Evolutionary conservation across 2,888 invertebrate genomes (phyloP), one percentile per base, ranked within the genome.

Genomic region (Shargacucullia verbasci): DNA sequence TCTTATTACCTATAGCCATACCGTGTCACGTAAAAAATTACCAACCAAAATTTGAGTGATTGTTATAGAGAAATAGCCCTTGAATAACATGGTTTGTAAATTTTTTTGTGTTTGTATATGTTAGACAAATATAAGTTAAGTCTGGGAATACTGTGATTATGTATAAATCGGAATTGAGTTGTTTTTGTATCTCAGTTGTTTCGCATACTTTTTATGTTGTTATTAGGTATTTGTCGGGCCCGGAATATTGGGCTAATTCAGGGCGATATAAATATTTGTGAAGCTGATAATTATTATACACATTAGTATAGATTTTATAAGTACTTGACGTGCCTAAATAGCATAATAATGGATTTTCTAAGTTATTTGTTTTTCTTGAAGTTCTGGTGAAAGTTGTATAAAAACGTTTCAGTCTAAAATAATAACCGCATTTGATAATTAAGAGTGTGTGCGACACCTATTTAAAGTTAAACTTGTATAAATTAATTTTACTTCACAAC

Each of bases 111-210:
- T 40, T 40, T 48, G 4, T 47, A 45, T 41, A 20, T 20, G 9
- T 58, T 54, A 62, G 47, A 45, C 20, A 12, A 33, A 15, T 34
- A 29, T 20, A 54, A 35, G 41, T 2, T 63, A 61, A 69, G 55
- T 63, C 60, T 57, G 72, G 64, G 60, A 54, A 39, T 61, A 60
- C 70, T 76, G 73, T 74, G 73, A 74, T 74, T 61, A 69, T 65
- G 59, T 74, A 60, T 69, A 60, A 63, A 60, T 61, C 54, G 73
- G 73, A 75, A 69, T 73, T 69, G 73, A 65, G 47, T 63, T 69
- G 52, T 63, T 72, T 49, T 48, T 13, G 8, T 59, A 15, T 58
- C 37, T 59, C 53, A 11, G 33, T 67, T 56, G 55, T 57, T 62
- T 63, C 49, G 49, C 41, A 27, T 55, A 62, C 40, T 63, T 52